phyloP scores from a whole-genome alignment of 53 echinoderm and acorn worm species.

The Henricia sp. region DNA sequence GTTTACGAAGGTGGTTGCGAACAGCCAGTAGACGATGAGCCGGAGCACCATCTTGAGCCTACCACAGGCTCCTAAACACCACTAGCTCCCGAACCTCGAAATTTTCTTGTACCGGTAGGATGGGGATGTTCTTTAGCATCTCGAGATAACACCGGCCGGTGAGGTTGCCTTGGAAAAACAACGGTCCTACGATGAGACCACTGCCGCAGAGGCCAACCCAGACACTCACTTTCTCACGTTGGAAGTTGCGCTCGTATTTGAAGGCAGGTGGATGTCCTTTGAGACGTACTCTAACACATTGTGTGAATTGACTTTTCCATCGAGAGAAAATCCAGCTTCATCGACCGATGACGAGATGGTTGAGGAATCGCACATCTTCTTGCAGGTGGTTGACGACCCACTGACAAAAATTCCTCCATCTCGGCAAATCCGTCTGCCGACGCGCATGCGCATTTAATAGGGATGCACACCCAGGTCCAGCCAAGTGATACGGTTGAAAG shows the following conservation, averaged over 20 bases:
- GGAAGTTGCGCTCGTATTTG: neutral
- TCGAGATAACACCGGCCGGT: constrained; percentile 33
- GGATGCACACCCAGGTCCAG: too few relatives aligned
- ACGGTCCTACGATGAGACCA: constrained; percentile 48
- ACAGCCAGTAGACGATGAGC: too few relatives aligned
- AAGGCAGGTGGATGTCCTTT: constrained; percentile 13
- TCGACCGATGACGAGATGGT: neutral
- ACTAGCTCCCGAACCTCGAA: too few relatives aligned
- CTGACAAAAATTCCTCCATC: constrained; percentile 34
- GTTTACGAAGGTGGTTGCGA: too few relatives aligned
- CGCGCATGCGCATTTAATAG: too few relatives aligned
- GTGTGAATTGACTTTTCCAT: constrained; percentile 7
- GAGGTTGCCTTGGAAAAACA: constrained; percentile 35
- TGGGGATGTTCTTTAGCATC: constrained; percentile 37
- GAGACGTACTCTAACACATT: constrained; percentile 1
- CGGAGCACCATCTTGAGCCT: too few relatives aligned
- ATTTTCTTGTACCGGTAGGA: constrained; percentile 8
- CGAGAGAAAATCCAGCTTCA: constrained; percentile 7
- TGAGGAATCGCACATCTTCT: neutral
- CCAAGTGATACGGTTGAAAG: too few relatives aligned
- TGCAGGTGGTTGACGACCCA: constrained; percentile 32
- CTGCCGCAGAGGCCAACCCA: constrained; percentile 59
- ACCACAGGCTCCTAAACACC: constrained; percentile 46
- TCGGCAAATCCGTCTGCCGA: too few relatives aligned
- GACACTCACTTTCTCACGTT: constrained; percentile 27